Evolutionary conservation across 2,888 invertebrate species (phyloP).

Genomic region (Pseudanteris insignis): DNA sequence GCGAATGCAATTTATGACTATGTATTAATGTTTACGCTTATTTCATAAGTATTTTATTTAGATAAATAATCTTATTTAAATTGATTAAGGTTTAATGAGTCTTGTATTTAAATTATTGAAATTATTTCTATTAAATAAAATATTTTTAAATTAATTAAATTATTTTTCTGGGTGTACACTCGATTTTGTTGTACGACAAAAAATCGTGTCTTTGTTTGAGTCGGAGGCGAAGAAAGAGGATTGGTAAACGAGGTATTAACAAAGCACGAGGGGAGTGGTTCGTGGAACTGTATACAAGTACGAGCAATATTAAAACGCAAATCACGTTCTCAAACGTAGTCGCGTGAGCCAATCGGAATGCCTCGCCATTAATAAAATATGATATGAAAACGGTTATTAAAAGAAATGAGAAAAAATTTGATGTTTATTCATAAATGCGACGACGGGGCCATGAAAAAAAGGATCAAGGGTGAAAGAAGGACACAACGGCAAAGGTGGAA

Average conservation of each 20-base stretch:
- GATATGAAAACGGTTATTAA: constrained; percentile 60
- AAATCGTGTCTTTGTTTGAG: too few relatives aligned
- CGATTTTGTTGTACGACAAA: constrained; percentile 7
- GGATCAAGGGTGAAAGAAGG: constrained; percentile 49
- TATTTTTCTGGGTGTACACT: too few relatives aligned
- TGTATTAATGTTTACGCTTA: too few relatives aligned
- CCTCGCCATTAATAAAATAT: constrained; percentile 61
- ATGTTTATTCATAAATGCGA: constrained; percentile 59
- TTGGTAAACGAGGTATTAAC: constrained; percentile 20
- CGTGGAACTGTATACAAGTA: too few relatives aligned
- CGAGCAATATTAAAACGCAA: constrained; percentile 63
- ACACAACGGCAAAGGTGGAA: constrained; percentile 7
- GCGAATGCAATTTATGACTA: too few relatives aligned
- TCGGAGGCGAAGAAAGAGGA: too few relatives aligned
- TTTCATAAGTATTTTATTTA: too few relatives aligned
- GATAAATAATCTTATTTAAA: too few relatives aligned
- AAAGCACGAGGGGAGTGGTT: constrained; percentile 40
- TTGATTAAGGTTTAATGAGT: too few relatives aligned
- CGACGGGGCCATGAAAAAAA: constrained; percentile 47
- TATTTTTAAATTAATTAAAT: too few relatives aligned
- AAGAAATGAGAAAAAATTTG: constrained; percentile 57
- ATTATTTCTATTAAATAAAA: too few relatives aligned
- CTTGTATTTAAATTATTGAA: too few relatives aligned
- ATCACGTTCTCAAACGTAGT: constrained; percentile 60
- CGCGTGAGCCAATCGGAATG: constrained; percentile 56